phyloP scores from a whole-genome alignment of 2,888 invertebrate species.

The Troides aeacus region DNA sequence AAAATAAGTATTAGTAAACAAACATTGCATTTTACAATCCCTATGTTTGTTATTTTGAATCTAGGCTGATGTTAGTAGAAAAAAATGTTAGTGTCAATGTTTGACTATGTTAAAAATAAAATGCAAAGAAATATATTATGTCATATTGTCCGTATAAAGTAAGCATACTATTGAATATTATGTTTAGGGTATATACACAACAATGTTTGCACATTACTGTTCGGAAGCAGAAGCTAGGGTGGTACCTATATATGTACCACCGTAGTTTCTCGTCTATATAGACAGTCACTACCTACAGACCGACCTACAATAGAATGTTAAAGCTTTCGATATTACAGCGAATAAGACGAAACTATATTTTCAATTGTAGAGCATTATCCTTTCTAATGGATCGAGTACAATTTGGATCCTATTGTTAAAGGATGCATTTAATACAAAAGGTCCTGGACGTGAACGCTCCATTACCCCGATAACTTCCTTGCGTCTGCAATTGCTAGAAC shows the following conservation, averaged over 20 bases:
- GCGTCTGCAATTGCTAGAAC: conserved; percentile 7
- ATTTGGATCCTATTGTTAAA: conserved; percentile 10
- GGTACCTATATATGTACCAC: no score
- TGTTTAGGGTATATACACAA: no score
- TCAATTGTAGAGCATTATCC: background rate
- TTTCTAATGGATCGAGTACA: conserved; percentile 10
- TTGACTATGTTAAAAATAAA: background rate
- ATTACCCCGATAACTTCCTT: conserved; percentile 14
- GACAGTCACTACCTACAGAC: no score
- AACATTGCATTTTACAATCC: no score
- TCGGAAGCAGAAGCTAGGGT: no score
- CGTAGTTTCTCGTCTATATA: no score
- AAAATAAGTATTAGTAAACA: no score
- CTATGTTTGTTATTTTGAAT: no score
- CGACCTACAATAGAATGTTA: background rate
- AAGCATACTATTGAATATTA: background rate
- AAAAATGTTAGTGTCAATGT: no score
- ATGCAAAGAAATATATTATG: background rate
- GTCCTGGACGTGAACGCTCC: conserved; percentile 16
- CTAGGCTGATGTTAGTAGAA: no score
- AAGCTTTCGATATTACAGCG: background rate
- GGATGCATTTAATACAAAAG: conserved; percentile 23
- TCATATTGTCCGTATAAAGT: background rate
- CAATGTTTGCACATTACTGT: no score
- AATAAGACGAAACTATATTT: background rate